Percentiles rank a stretch among this genome's conserved stretches.
These are phyloP conservation scores for Tetraneura akinire DNA, from an alignment of 1,140 invertebrate species.

Conservation along the genomic window DNA sequence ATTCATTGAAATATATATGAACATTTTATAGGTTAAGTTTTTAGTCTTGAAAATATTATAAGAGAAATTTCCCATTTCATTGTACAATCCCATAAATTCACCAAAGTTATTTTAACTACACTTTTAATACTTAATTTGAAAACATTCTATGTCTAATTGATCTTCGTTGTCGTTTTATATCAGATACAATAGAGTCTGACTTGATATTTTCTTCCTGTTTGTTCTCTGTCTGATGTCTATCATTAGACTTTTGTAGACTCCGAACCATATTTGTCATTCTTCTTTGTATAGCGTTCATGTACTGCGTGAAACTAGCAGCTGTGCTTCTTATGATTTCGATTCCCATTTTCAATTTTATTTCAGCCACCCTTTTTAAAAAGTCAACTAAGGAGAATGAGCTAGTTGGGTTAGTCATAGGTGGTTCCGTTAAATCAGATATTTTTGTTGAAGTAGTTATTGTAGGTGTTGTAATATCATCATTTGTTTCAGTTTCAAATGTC, in stretches of 20 bases:
- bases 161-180: slow-evolving; percentile 23
- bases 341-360: slow-evolving; percentile 62
- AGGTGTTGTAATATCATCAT: slow-evolving; percentile 41
- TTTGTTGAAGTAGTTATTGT: slow-evolving; percentile 54
- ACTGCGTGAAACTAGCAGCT: slow-evolving; percentile 62
- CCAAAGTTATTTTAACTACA: slow-evolving; percentile 29
- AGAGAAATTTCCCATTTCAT: slow-evolving; percentile 40
- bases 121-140: slow-evolving; percentile 16
- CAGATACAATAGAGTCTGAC: background rate
- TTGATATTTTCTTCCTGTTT: background rate
- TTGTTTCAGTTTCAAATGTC: slow-evolving; percentile 20
- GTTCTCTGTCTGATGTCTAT: background rate
- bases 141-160: slow-evolving; percentile 29
- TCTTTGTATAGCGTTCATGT: slow-evolving; percentile 61
- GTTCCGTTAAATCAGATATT: background rate
- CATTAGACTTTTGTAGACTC: slow-evolving; percentile 53
- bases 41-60: slow-evolving; percentile 39
- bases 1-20: background rate
- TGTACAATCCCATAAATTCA: slow-evolving; percentile 43
- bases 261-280: slow-evolving; percentile 58
- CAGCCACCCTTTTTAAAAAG: slow-evolving; percentile 61
- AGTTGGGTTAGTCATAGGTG: background rate
- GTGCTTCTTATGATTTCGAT: slow-evolving; percentile 62
- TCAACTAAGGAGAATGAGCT: slow-evolving; percentile 59
- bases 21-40: slow-evolving; percentile 31